Evolutionary conservation across 2,888 invertebrate genomes (phyloP).

Genomic region (Hyppa rectilinea): DNA sequence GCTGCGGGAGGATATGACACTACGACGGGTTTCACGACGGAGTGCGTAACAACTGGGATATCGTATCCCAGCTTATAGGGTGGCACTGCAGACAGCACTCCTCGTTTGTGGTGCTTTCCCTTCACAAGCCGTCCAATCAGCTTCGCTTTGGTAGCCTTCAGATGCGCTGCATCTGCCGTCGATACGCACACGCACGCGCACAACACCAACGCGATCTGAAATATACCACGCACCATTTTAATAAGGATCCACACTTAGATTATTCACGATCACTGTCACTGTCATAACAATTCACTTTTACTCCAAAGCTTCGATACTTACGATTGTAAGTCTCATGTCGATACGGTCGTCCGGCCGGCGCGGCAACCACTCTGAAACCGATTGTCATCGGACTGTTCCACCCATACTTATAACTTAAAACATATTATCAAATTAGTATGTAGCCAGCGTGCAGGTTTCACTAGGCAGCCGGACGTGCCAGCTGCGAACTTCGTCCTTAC

Average conservation of each 20-base stretch:
- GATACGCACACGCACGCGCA: constrained; percentile 78
- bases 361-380: constrained; percentile 78
- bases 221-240: constrained; percentile 78
- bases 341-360: constrained; percentile 81
- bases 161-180: constrained; percentile 78
- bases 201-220: constrained; percentile 85
- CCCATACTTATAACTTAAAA: constrained; percentile 89
- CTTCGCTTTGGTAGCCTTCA: constrained; percentile 79
- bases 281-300: constrained; percentile 56
- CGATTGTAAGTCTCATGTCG: constrained; percentile 81
- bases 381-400: constrained; percentile 74
- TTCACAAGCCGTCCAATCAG: constrained; percentile 76
- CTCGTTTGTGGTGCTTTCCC: constrained; percentile 84
- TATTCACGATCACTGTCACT: constrained; percentile 67
- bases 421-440: constrained; percentile 81
- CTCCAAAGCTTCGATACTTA: constrained; percentile 77
- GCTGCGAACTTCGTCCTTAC: constrained; percentile 79
- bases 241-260: constrained; percentile 43
- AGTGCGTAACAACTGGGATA: constrained; percentile 86
- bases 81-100: constrained; percentile 83
- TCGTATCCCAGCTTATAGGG: constrained; percentile 88
- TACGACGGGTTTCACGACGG: constrained; percentile 86
- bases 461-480: constrained; percentile 83
- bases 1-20: constrained; percentile 88
- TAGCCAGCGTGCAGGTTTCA: constrained; percentile 83